Conservation (phyloP, 2,797 vertebrate genomes). For the Phalanger gymnotis region DNA sequence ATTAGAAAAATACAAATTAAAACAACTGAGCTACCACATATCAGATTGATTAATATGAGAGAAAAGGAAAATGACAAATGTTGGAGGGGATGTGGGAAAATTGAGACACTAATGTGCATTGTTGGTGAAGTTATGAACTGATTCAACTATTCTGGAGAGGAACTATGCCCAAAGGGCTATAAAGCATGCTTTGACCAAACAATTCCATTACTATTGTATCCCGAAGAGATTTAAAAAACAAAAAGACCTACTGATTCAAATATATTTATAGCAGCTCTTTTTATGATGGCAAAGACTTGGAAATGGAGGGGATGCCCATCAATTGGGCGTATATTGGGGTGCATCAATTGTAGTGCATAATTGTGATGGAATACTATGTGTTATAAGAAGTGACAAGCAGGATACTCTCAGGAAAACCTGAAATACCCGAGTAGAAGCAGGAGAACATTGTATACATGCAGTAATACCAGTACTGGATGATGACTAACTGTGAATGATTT, state of each 20-base stretch:
- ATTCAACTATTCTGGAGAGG: not conserved
- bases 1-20: not conserved
- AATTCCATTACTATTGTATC: not conserved
- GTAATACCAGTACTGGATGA: not conserved
- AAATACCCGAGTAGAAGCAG: not conserved
- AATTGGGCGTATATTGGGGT: not conserved
- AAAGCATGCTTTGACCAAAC: not conserved
- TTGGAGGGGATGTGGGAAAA: too few species aligned
- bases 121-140: not conserved
- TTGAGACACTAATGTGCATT: too few species aligned
- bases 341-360: not conserved
- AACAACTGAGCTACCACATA: not conserved
- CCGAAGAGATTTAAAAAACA: not conserved
- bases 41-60: not conserved
- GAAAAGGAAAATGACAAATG: not conserved
- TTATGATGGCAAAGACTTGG: not conserved
- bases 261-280: not conserved
- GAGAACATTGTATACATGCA: not conserved
- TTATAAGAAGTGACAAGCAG: not conserved
- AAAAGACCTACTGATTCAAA: not conserved
- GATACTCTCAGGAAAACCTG: not conserved
- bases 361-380: not conserved
- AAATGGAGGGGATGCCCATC: not conserved
- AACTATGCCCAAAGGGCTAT: not conserved
- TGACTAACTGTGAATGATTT: not conserved